Conservation (phyloP, 1,140 invertebrate genomes). For the Zophobas atratus region DNA sequence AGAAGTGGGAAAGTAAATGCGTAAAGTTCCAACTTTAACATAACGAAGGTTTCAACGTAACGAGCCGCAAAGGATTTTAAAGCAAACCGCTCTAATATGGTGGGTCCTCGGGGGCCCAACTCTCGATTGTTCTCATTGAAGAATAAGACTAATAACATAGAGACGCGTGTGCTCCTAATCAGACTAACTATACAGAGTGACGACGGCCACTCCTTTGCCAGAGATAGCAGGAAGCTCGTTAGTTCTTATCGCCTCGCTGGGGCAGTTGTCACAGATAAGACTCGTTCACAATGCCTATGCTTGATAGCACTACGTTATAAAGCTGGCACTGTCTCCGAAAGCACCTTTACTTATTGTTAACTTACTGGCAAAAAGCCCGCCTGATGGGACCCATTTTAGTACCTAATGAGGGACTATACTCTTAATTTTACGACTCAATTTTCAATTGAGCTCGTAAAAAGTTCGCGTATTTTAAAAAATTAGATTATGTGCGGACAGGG, state of each 20-base stretch:
- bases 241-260: conserved; percentile 58
- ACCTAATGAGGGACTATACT: conserved; percentile 10
- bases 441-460: neutral
- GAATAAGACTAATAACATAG: conserved; percentile 33
- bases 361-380: neutral
- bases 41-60: conserved; percentile 13
- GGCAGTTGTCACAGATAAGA: conserved; percentile 59
- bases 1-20: conserved; percentile 3
- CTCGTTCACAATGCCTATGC: conserved; percentile 49
- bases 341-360: conserved; percentile 31
- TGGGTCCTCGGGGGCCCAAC: conserved; percentile 2
- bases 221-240: conserved; percentile 59
- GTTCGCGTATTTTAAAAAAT: too few relatives aligned
- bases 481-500: too few relatives aligned
- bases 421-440: conserved; percentile 28
- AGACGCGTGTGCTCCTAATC: conserved; percentile 48
- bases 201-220: conserved; percentile 41
- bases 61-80: conserved; percentile 38
- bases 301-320: conserved; percentile 23
- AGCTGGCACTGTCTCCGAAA: conserved; percentile 18
- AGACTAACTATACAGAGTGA: conserved; percentile 43
- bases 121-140: conserved; percentile 40
- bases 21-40: conserved; percentile 22
- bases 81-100: conserved; percentile 24
- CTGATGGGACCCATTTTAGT: neutral